Percentiles rank a stretch among this genome's conserved stretches.
Conservation (phyloP, 2,797 vertebrate species). For the Gadopsis marmoratus region DNA sequence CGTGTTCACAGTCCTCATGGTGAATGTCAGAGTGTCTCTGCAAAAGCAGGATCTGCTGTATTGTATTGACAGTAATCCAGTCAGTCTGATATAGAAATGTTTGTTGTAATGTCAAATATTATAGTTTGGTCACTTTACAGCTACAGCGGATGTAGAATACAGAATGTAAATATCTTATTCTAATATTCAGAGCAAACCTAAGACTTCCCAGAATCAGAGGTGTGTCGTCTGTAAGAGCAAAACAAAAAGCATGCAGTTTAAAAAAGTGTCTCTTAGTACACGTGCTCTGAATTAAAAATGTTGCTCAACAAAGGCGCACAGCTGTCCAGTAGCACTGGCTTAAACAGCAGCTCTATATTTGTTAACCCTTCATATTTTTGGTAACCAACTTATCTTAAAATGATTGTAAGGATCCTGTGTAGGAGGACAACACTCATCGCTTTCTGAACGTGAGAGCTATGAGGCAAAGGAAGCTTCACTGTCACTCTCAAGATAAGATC, state of each 20-base stretch:
- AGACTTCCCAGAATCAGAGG: neutral
- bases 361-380: neutral
- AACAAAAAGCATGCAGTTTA: neutral
- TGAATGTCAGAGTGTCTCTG: slow-evolving; percentile 34
- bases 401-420: neutral
- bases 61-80: too few relatives aligned
- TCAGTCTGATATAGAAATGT: neutral
- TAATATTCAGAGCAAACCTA: neutral
- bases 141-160: neutral
- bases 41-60: neutral
- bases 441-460: slow-evolving; percentile 23
- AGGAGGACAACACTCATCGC: slow-evolving; percentile 14
- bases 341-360: neutral
- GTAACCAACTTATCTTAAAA: neutral
- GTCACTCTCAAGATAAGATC: slow-evolving; percentile 55
- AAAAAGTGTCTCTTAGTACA: neutral
- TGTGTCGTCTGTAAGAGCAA: neutral
- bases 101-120: neutral
- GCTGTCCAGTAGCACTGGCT: neutral
- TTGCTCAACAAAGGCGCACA: neutral
- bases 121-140: neutral
- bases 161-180: neutral
- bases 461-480: slow-evolving; percentile 17
- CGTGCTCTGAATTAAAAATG: neutral
- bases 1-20: slow-evolving; percentile 35